Evolutionary conservation across 1,140 invertebrate genomes (phyloP).

Genomic region (Araneus ventricosus): DNA sequence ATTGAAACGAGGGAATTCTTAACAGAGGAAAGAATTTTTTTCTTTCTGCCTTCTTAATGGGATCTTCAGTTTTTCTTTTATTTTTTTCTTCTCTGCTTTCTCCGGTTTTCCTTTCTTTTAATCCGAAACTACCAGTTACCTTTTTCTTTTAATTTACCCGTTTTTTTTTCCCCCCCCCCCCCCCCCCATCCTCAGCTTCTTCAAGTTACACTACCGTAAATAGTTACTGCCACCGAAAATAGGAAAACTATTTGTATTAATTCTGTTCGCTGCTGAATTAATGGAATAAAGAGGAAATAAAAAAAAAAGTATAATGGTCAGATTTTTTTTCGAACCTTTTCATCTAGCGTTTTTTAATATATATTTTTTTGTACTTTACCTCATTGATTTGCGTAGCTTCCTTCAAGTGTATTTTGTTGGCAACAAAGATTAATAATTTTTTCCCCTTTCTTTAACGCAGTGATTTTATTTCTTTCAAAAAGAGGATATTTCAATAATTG

Average conservation of each 20-base stretch:
- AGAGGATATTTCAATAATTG: constrained; percentile 31
- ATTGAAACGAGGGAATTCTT: constrained; percentile 53
- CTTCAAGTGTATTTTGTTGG: neutral
- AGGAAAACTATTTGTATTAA: constrained; percentile 52
- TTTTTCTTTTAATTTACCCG: constrained; percentile 38
- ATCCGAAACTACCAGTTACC: constrained; percentile 5
- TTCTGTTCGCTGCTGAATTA: constrained; percentile 32
- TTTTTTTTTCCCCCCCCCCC: neutral
- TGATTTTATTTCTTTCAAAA: constrained; percentile 2
- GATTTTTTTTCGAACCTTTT: neutral
- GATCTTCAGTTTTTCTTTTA: neutral
- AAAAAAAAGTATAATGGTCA: constrained; percentile 13
- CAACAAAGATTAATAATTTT: neutral
- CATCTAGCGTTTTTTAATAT: neutral
- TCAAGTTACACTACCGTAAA: neutral
- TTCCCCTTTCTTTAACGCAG: neutral
- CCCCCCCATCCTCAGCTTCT: too few relatives aligned
- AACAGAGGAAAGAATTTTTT: neutral
- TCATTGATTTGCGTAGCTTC: constrained; percentile 1
- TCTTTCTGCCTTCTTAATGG: neutral
- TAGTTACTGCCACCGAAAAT: constrained; percentile 39
- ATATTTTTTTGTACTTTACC: neutral
- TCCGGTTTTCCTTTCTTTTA: neutral
- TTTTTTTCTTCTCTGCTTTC: neutral
- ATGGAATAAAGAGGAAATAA: neutral